These are phyloP conservation scores for Amiota communis DNA, from an alignment of 2,888 invertebrate genomes.

Conservation along the genomic window DNA sequence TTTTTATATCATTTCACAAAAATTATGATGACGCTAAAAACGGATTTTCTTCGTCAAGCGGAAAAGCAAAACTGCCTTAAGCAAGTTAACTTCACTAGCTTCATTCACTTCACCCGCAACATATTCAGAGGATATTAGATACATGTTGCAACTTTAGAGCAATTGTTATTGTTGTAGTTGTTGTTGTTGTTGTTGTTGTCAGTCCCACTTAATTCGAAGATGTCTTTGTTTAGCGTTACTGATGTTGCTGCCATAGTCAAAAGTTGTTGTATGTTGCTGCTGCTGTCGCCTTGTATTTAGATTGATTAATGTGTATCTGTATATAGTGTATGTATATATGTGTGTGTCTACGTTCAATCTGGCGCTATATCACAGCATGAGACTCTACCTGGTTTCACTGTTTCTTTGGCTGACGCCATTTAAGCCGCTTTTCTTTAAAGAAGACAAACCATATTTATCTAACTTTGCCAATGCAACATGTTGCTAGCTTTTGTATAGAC, in stretches of 20 bases:
- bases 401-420: constrained; percentile 18
- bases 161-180: background rate
- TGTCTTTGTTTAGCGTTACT: constrained; percentile 36
- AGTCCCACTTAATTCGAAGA: constrained; percentile 39
- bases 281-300: constrained; percentile 34
- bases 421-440: constrained; percentile 21
- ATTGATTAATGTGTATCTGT: constrained; percentile 41
- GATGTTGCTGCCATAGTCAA: constrained; percentile 30
- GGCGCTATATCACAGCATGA: background rate
- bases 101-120: background rate
- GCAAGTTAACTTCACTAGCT: background rate
- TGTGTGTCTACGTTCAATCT: constrained; percentile 33
- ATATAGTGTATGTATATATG: constrained; percentile 16
- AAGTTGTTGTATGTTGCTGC: background rate
- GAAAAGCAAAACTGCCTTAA: constrained; percentile 17
- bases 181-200: background rate
- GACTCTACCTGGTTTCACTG: constrained; percentile 4
- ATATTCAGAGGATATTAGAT: constrained; percentile 8
- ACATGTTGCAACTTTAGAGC: background rate
- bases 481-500: background rate
- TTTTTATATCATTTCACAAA: background rate
- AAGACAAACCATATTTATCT: background rate
- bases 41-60: too few relatives aligned
- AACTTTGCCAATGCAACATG: background rate
- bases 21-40: background rate